Base-by-base conservation (phyloP, 2,113 vertebrate species). In the Nothoprocta pentlandii region DNA sequence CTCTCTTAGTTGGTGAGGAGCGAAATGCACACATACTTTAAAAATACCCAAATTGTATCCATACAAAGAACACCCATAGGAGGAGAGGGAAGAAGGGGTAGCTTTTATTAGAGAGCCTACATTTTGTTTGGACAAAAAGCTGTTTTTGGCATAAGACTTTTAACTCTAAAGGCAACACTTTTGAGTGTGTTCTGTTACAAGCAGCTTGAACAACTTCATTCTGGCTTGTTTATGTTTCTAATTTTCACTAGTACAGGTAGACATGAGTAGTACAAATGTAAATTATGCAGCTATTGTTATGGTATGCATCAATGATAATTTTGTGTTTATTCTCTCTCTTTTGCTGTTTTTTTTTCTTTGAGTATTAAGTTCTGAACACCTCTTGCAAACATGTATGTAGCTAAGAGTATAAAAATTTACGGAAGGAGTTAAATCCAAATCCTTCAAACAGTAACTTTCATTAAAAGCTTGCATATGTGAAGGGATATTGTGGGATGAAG, bases 41-140 rank as follows among this genome's bases (percentile, higher is more conserved):
- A 74, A 73, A 84, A 8, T 58, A 53, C 8, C 13, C 8, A 12
- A 19, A 8, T 2, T 59, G 3, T 76, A 23, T 17, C 85, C 56
- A 30, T 0, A 1, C 61, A 84, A 62, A 15, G 13, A 49, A 10
- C 32, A 70, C 46, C 14, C 20, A 26, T 1, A 1, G 9, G 14
- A 73, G 16, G 11, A 46, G 5, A 11, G 53, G 6, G 13, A 62
- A 34, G 25, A 79, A 74, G 12, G 22, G 5, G 23, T 28, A 53
- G 69, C 12, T 94, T 89, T 7, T 61, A 1, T 76, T 77, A 61
- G 73, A 61, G 73, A 41, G 41, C 19, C 12, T 34, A 8, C 3
- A 5, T 64, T 69, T 66, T 32, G 21, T 84, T 89, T n/a, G 51
- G 49, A 19, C 7, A 71, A 67, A 62, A 21, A 53, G 3, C 7